Base-by-base conservation (phyloP, 2,797 vertebrate genomes). In the Odontamblyopus lacepedii region DNA sequence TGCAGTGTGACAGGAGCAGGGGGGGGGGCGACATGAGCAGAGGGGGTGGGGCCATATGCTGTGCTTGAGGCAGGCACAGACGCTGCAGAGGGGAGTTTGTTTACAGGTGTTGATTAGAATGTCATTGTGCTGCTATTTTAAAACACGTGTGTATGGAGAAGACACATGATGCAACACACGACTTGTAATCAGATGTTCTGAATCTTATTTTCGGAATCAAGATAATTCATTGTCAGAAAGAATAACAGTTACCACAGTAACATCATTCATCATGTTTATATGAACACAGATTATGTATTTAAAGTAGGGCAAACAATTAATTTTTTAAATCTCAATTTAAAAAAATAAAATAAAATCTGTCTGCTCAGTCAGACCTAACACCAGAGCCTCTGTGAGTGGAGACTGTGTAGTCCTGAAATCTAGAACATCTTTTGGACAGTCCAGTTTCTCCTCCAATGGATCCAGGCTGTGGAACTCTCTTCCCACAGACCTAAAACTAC, bases 1-100 rank as follows among this genome's bases (percentile, higher is more conserved):
- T 87, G 67, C 71, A 75, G 72, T 35, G 78, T 89, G 91, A 89
- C 90, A 89, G 85, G 53, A 30, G 69, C 23, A 53, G 12, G 67
- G 41, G 27, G 41, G 44, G 27, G 29, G 29, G 18, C 3, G 3
- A 30, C 5, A 19, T 48, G 67, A 62, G 65, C 19, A n/a, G 41
- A 29, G n/a, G 41, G 4, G 2, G 23, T 11, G 51, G 67, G 59
- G 65, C 8, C 30, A 38, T 63, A 32, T 56, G 23, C 23, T 4
- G n/a, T 11, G 55, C 55, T 56, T 5, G n/a, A 26, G n/a, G 53
- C 51, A 53, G 7, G 19, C 53, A 23, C 53, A 55, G 18, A 32
- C 35, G 26, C 56, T 27, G 23, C 26, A 26, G 56, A 60, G 35
- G 32, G 35, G 35, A 30, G 18, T 12, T 12, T 63, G 32, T 63